Percentiles rank a stretch among this genome's conserved stretches.
phyloP scores from a whole-genome alignment of 1,140 invertebrate genomes.

The Pemphigus obesinymphae region DNA sequence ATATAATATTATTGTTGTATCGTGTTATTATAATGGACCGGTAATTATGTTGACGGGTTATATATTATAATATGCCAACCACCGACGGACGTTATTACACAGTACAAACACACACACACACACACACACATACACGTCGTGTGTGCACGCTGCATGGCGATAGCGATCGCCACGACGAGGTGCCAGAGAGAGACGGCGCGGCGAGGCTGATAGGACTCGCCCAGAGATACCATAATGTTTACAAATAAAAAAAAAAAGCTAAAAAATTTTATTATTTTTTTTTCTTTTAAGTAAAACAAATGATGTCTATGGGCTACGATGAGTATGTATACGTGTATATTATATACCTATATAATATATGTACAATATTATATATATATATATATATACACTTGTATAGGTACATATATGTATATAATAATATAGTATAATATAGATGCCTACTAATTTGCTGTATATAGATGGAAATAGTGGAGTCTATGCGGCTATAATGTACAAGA shows the following conservation, averaged over 20 bases:
- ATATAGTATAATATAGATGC: no score
- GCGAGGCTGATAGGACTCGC: neutral
- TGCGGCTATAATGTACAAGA: no score
- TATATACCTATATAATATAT: no score
- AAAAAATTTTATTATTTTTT: no score
- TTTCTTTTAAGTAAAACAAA: slow-evolving; percentile 27
- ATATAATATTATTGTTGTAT: neutral
- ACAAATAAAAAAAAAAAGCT: neutral
- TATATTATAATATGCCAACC: neutral
- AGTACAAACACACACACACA: neutral
- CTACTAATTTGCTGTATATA: no score
- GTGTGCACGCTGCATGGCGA: neutral
- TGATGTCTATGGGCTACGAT: neutral
- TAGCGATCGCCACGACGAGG: neutral
- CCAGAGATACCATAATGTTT: no score
- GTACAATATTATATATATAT: no score
- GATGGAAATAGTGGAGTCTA: no score
- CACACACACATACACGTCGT: neutral
- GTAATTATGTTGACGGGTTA: slow-evolving; percentile 17
- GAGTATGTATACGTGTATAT: no score
- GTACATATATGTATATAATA: no score
- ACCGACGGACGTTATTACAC: neutral
- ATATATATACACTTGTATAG: no score
- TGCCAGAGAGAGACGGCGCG: neutral
- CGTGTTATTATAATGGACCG: slow-evolving; percentile 22